Evolutionary conservation across 2,113 vertebrate species (phyloP), one percentile per base, ranked within the genome.

Genomic region (Lasiurus borealis): DNA sequence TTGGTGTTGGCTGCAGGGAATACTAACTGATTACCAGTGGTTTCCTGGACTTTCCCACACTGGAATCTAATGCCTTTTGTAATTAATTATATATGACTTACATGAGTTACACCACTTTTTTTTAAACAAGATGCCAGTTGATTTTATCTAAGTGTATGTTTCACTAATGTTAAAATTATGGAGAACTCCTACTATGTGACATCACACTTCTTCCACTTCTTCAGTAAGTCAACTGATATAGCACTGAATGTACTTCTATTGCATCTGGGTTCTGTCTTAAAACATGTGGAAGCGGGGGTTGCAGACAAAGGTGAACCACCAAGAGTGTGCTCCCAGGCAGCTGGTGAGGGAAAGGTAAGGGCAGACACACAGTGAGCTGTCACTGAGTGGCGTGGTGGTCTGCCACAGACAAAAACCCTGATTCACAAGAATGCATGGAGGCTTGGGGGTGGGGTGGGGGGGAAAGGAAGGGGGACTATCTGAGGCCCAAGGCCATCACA

Each of bases 61-160:
- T 76, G 16, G 25, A 78, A 29, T 59, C 73, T 88, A 62, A 48
- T 13, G 13, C 34, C 59, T 75, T 71, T 34, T 50, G 3, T 29
- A 69, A 85, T 69, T 57, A 94, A 76, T 93, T 68, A 88, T 18
- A 80, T 44, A 15, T 8, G 21, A 73, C 6, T 59, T 93, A 82
- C 91, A 62, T 69, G 29, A 90, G 31, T n/a, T 87, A 84, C 11
- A n/a, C 29, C 59, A 29, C 8, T 29, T 31, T 84, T 84, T 91
- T 52, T 52, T 12, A 8, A 78, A 93, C 23, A 90, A 34, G 8
- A 34, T 73, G 36, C 14, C 68, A 69, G 44, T 66, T 90, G n/a
- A 83, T 78, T 92, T 91, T 34, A 84, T 68, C 71, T 83, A 66
- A 66, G 4, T 54, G 54, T 80, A 9, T 95, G 21, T 64, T 78